A percentile compares a stretch with the other conserved stretches of the same genome.
phyloP scores from a whole-genome alignment of 1,140 invertebrate species.

The Drosophila pseudoananassae region DNA sequence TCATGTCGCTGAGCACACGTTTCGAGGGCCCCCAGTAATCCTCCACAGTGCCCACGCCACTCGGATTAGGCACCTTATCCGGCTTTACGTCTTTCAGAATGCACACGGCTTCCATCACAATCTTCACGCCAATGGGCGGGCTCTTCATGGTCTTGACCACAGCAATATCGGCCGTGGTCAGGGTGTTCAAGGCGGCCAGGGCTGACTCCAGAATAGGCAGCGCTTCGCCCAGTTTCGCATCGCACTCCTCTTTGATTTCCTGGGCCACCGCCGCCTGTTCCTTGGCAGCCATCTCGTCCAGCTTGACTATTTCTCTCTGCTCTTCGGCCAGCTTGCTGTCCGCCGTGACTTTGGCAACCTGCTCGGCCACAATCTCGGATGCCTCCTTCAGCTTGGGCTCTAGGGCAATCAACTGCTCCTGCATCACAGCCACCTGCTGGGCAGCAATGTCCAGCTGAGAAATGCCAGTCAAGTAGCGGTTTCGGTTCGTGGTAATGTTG shows the following conservation, averaged over 20 bases:
- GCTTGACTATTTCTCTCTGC: constrained; percentile 84
- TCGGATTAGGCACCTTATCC: constrained; percentile 86
- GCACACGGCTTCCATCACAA: constrained; percentile 98
- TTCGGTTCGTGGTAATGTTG: constrained; percentile 85
- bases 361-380: constrained; percentile 86
- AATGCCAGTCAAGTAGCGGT: constrained; percentile 94
- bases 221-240: constrained; percentile 95
- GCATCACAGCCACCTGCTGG: constrained; percentile 93
- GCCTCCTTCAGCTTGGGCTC: constrained; percentile 95
- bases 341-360: constrained; percentile 88
- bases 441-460: constrained; percentile 94
- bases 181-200: constrained; percentile 93
- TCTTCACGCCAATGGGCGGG: constrained; percentile 95
- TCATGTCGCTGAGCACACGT: constrained; percentile 94
- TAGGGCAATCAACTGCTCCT: constrained; percentile 92
- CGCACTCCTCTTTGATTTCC: constrained; percentile 98
- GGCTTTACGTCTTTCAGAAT: constrained; percentile 90
- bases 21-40: constrained; percentile 98
- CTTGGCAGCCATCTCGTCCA: constrained; percentile 89
- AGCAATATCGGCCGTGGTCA: constrained; percentile 96
- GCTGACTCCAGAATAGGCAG: constrained; percentile 97
- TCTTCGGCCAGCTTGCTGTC: constrained; percentile 88
- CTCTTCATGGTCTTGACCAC: constrained; percentile 99
- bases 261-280: constrained; percentile 90
- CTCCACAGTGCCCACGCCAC: constrained; percentile 91